A percentile compares a stretch with the other conserved stretches of the same genome.
phyloP scores from a whole-genome alignment of 2,797 vertebrate genomes.

The Urophycis tenuis region DNA sequence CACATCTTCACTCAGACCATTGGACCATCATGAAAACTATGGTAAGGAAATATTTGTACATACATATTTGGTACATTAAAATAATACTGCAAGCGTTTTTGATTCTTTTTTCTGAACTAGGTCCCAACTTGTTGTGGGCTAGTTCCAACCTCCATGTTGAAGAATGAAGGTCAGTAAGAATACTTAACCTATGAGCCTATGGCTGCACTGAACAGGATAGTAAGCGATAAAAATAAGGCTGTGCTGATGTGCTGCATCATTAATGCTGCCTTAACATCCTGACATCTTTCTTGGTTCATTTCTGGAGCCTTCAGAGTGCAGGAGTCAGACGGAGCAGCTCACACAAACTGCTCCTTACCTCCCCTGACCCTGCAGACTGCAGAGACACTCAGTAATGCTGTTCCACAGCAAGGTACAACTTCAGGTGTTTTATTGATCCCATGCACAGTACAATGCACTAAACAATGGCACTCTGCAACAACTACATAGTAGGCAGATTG shows the following conservation, averaged over 20 bases:
- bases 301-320: conserved; percentile 12
- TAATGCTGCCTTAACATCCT: not conserved
- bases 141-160: conserved; percentile 41
- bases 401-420: conserved; percentile 10
- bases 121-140: conserved; percentile 43
- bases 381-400: conserved; percentile 6
- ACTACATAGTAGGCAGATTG: too few relatives aligned
- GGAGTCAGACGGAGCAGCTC: conserved; percentile 21
- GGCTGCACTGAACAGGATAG: not conserved
- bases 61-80: not conserved
- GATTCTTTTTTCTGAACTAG: conserved; percentile 38
- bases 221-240: not conserved
- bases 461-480: too few relatives aligned
- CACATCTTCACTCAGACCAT: conserved; percentile 57
- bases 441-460: too few relatives aligned
- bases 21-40: conserved; percentile 66
- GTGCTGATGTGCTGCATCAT: not conserved
- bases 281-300: conserved; percentile 9
- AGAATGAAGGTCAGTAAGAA: conserved; percentile 49
- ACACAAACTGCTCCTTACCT: conserved; percentile 24
- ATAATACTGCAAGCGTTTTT: not conserved
- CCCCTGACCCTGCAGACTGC: conserved; percentile 21
- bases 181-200: not conserved
- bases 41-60: conserved; percentile 27
- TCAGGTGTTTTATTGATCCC: not conserved